phyloP scores from a whole-genome alignment of 2,113 vertebrate species.

The Dendrocopos noguchii region DNA sequence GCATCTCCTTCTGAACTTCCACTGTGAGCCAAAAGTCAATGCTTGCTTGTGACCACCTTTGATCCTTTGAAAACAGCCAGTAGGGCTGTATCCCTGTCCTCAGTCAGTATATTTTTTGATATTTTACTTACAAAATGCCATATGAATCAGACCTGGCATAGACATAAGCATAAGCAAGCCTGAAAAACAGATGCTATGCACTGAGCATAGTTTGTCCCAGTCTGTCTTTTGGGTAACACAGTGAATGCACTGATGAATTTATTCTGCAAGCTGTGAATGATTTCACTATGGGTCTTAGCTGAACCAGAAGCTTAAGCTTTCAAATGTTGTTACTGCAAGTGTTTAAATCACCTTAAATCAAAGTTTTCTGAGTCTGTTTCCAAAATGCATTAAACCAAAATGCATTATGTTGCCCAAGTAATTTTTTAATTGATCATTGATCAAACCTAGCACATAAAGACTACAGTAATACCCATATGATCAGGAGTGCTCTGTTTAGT shows the following conservation, averaged over 20 bases:
- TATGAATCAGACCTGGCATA: background rate
- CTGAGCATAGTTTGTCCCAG: background rate
- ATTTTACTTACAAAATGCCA: background rate
- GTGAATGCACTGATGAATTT: background rate
- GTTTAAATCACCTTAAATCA: background rate
- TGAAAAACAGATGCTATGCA: background rate
- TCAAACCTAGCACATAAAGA: background rate
- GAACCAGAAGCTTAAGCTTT: conserved; percentile 26
- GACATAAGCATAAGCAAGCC: background rate
- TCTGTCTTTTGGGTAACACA: background rate
- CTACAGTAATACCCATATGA: background rate
- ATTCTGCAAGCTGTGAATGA: conserved; percentile 41
- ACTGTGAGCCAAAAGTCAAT: background rate
- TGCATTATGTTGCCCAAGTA: background rate
- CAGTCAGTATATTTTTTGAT: background rate
- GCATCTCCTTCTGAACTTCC: background rate
- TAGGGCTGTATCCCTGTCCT: background rate
- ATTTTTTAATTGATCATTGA: background rate
- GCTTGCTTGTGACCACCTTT: conserved; percentile 19
- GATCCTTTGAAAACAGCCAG: conserved; percentile 18
- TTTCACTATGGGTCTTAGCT: conserved; percentile 30
- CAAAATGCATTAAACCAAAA: background rate
- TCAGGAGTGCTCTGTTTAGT: background rate
- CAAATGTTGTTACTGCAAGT: background rate
- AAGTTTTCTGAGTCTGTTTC: background rate